Evolutionary conservation across 2,113 vertebrate genomes (phyloP).

Genomic region (Prunella fulvescens): DNA sequence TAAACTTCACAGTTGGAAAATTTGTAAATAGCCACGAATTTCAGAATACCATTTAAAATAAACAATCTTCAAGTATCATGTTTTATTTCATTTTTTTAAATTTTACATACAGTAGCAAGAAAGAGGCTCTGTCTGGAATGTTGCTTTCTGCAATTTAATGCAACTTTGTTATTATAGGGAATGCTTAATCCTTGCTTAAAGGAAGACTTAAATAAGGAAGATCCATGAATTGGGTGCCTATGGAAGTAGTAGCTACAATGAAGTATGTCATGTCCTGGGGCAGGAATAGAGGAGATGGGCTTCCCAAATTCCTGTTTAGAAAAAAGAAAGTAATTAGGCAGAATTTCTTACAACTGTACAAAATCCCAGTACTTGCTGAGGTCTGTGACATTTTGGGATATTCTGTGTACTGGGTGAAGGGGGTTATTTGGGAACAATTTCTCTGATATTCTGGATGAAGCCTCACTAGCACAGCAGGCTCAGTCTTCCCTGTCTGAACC

Average conservation of each 20-base stretch:
- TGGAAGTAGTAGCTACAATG: not conserved
- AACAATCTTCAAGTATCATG: not conserved
- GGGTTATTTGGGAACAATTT: not conserved
- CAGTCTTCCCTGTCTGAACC: not conserved
- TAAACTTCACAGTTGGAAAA: not conserved
- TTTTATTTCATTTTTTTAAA: not conserved
- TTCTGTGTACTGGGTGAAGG: accelerated
- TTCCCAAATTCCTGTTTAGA: not conserved
- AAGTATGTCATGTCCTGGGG: not conserved
- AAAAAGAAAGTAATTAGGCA: not conserved
- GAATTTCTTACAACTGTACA: not conserved
- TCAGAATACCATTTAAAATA: slow-evolving; percentile 31
- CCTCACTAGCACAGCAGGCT: not conserved
- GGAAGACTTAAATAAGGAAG: not conserved
- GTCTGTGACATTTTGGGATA: not conserved
- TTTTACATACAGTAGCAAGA: not conserved
- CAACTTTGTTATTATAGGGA: not conserved
- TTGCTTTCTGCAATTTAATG: not conserved
- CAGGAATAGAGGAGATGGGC: not conserved
- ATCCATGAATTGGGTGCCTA: accelerated
- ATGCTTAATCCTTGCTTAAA: not conserved
- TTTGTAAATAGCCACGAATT: not conserved
- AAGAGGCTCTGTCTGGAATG: not conserved
- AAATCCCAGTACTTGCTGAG: not conserved
- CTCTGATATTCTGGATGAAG: not conserved